Evolutionary conservation across 1,140 invertebrate species (phyloP).

Genomic region (Trachymyrmex septentrionalis): DNA sequence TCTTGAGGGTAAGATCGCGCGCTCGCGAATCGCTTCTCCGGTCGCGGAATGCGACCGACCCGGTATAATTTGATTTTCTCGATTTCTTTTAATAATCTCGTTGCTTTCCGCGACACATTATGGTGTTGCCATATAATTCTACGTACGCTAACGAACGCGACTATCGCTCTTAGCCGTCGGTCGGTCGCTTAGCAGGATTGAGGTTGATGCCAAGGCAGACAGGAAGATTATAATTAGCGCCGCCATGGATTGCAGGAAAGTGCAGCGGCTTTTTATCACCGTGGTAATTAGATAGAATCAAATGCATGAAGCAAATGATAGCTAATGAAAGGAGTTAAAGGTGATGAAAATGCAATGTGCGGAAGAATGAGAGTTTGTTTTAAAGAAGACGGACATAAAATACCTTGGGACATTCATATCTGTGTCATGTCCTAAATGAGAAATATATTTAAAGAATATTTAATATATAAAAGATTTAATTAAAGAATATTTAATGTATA

Average conservation of each 20-base stretch:
- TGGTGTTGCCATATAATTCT: background rate
- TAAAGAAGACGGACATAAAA: background rate
- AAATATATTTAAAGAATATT: constrained; percentile 10
- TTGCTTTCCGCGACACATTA: constrained; percentile 3
- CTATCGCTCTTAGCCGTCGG: constrained; percentile 19
- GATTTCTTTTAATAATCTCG: constrained; percentile 26
- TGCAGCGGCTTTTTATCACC: constrained; percentile 34
- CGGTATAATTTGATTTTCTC: constrained; percentile 57
- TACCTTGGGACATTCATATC: background rate
- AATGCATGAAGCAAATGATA: constrained; percentile 12
- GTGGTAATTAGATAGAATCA: constrained; percentile 43
- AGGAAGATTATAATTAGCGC: constrained; percentile 52
- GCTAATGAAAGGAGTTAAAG: constrained; percentile 24
- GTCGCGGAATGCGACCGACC: constrained; percentile 44
- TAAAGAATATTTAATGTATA: background rate
- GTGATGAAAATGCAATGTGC: constrained; percentile 26
- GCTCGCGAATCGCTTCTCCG: background rate
- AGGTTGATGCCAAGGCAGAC: constrained; percentile 58
- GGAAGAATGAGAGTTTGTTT: background rate
- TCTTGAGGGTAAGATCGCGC: constrained; percentile 14
- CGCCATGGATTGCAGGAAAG: constrained; percentile 7
- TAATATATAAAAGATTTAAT: background rate
- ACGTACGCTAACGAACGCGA: background rate
- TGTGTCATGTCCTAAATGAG: background rate
- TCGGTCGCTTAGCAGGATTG: background rate